Conservation (phyloP, 2,113 vertebrate species). For the Semicossyphus pulcher region DNA sequence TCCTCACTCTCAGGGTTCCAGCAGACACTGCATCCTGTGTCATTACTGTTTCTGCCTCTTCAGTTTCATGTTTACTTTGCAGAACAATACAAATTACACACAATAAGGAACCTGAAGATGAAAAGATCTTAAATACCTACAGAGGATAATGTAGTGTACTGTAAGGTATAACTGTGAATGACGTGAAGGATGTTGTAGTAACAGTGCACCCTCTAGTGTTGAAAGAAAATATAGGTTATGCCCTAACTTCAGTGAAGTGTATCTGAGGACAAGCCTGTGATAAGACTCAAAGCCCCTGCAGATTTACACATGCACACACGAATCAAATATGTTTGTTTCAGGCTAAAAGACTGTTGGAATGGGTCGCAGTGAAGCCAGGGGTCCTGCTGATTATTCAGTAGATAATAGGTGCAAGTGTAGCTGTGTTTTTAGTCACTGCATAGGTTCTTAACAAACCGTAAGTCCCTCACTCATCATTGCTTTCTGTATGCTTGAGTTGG, state of each 20-base stretch:
- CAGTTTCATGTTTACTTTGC: neutral
- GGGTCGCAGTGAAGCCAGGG: no score
- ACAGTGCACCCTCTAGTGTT: slow-evolving; percentile 74
- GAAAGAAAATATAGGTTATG: neutral
- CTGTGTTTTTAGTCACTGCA: no score
- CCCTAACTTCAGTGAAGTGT: neutral
- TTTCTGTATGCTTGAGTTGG: no score
- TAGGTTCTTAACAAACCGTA: no score
- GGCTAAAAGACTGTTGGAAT: no score
- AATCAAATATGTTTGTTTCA: no score
- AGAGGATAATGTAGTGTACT: neutral
- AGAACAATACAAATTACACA: neutral
- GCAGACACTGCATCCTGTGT: neutral
- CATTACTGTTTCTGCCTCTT: neutral
- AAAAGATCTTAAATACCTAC: neutral
- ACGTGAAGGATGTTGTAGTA: slow-evolving; percentile 17
- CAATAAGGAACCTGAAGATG: neutral
- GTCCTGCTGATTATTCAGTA: no score
- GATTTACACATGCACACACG: no score
- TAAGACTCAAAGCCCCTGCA: no score
- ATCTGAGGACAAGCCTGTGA: no score
- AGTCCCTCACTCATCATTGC: no score
- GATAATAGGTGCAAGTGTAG: no score
- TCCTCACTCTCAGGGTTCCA: neutral
- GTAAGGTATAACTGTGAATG: neutral